Conservation (phyloP, 2,888 invertebrate genomes). For the Blera fallax region DNA sequence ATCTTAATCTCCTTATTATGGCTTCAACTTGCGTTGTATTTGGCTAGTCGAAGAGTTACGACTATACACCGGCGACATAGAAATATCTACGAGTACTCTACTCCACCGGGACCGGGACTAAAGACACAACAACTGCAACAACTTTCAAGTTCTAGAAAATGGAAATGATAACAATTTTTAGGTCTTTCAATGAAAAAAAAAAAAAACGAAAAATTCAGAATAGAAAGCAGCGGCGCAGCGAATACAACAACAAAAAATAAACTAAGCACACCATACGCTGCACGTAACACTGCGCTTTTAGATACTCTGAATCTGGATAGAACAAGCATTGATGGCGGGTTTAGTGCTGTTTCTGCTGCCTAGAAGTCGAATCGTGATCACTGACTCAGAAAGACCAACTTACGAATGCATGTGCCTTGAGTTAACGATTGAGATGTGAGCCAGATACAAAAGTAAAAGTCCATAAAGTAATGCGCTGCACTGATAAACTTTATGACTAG, state of each 20-base stretch:
- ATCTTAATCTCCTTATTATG: constrained; percentile 71
- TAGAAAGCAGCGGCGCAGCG: constrained; percentile 61
- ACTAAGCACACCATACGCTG: not conserved
- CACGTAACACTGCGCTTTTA: not conserved
- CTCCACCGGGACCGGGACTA: not conserved
- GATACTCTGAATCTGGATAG: constrained; percentile 1
- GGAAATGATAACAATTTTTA: constrained; percentile 71
- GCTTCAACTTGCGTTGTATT: constrained; percentile 46
- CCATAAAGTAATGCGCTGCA: constrained; percentile 47
- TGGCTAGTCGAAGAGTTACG: constrained; percentile 40
- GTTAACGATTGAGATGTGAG: constrained; percentile 69
- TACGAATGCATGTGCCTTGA: constrained; percentile 19
- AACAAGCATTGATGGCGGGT: constrained; percentile 13
- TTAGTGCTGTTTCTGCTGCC: constrained; percentile 5
- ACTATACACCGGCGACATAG: not conserved
- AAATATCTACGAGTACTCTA: not conserved
- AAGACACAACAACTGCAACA: not conserved
- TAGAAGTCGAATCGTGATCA: constrained; percentile 61
- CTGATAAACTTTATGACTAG: constrained; percentile 51
- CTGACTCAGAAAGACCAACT: constrained; percentile 20
- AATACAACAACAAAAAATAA: not conserved
- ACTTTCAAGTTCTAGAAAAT: constrained; percentile 70
- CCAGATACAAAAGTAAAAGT: constrained; percentile 72
- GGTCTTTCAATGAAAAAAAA: constrained; percentile 64
- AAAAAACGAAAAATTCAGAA: too few species aligned